Evolutionary conservation across 1,140 invertebrate genomes (phyloP).

Genomic region (Vanessa tameamea): DNA sequence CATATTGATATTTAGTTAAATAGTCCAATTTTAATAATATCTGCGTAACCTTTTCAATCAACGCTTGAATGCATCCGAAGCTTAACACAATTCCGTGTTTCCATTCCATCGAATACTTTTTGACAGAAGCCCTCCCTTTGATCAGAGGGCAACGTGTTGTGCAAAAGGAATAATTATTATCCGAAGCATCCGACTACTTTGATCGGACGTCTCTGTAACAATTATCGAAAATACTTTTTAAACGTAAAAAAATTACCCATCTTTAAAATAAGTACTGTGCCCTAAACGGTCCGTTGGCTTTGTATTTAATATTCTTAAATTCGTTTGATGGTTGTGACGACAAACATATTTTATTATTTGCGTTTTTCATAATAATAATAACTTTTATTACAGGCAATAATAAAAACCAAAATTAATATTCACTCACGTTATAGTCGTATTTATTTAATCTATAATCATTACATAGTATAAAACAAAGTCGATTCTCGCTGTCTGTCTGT

Average conservation of each 20-base stretch:
- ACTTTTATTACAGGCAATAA: too few relatives aligned
- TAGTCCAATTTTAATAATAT: neutral
- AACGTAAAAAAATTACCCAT: neutral
- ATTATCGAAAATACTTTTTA: neutral
- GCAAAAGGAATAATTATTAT: conserved; percentile 1
- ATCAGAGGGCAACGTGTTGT: conserved; percentile 5
- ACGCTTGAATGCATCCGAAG: neutral
- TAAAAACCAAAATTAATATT: too few relatives aligned
- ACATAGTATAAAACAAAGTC: too few relatives aligned
- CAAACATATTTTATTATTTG: neutral
- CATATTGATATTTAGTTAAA: neutral
- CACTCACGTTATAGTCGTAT: too few relatives aligned
- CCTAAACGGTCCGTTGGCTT: neutral
- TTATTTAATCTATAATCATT: too few relatives aligned
- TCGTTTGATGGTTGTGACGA: neutral
- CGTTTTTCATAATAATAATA: neutral
- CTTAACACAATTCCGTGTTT: conserved; percentile 6
- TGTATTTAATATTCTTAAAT: neutral
- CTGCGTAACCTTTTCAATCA: neutral
- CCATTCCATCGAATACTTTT: neutral
- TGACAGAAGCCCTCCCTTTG: neutral
- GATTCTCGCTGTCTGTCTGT: too few relatives aligned
- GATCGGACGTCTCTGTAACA: neutral
- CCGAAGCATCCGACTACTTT: neutral
- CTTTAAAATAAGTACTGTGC: neutral